Base-by-base conservation (phyloP, 2,113 vertebrate species). In the Struthio camelus region DNA sequence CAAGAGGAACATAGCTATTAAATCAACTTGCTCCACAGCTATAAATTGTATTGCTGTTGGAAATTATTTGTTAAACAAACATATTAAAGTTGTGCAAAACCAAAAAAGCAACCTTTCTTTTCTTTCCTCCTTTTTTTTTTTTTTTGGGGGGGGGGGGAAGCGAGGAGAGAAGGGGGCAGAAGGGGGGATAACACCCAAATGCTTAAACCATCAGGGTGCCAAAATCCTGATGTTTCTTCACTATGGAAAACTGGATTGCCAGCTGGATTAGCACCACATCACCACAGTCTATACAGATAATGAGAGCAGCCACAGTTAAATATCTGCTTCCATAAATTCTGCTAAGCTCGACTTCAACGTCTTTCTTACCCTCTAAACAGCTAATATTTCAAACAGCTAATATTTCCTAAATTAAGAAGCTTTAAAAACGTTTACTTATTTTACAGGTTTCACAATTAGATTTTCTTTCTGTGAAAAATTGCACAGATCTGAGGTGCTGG, bases 111-210 rank as follows among this genome's bases (percentile, higher is more conserved):
- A 23, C 36, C 34, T 36, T 72, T 38, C 46, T 25, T 48, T 51
- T 51, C 34, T 18, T 48, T 72, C n/a, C 46, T 51, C 46, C 17
- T 48, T 51, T 51, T 23, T 18, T 48, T 72, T 32, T 34, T 51
- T 48, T 36, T 36, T 0, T 14, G 3, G 10, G 22, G 6, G 23
- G 42, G 42, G 30, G 9, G 17, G 22, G 9, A 61, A 59, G 42
- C 64, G 14, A 46, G 0, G 0, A 27, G 19, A 22, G 27, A 0
- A 27, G 19, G 18, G 27, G 18, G 15, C 18, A n/a, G n/a, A 50
- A 50, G 44, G 44, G 48, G 25, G 28, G 8, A 59, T 34, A 18
- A 59, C 32, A 61, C 27, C 24, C 44, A 24, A 9, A 23, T 14
- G 13, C 4, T 77, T n/a, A 40, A 83, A 38, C 14, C 62, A 10